Evolutionary conservation across 2,888 invertebrate genomes (phyloP), one percentile per base, ranked within the genome.

Genomic region (Nipponacmea schrenckii): DNA sequence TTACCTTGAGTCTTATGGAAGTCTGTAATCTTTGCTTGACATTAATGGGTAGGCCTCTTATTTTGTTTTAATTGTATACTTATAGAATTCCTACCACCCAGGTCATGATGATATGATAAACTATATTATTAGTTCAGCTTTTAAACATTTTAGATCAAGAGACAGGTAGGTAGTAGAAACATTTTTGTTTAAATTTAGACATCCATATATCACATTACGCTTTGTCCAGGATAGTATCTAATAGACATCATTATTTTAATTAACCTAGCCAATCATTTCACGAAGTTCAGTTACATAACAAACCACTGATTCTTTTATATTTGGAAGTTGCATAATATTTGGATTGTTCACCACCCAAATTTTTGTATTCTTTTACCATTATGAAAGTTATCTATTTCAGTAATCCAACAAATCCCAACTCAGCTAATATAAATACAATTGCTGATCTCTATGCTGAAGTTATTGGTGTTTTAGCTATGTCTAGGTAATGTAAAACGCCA

Each of bases 391-490:
- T 56, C 24, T 64, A 62, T 77, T 90, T 17, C 89, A 96, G 96
- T 10, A 91, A 95, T 67, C 96, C 96, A 87, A 94, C 94, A 56
- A 96, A 96, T 86, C 96, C 96, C 0, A 98, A 98, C 90, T 96
- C 96, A 64, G 94, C 94, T 24, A 98, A 98, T 89, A 95, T 97
- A 83, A 96, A 98, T 88, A 95, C 97, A 84, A 96, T 99, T 81
- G 96, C 98, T 2, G 99, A 99, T 90, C 91, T 98, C 75, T 98
- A 97, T 90, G 98, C 98, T 0, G 99, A 99, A 91, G 98, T 98
- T 1, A 94, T 98, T 79, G 98, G 98, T 0, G 97, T 96, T 2
- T 90, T 98, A 68, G 97, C 97, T 1, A 96, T 97, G 86, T 95
- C 97, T 14, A 93, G 97, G 77, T 89, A 64, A n/a, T 20, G 64